Evolutionary conservation across 2,797 vertebrate species (phyloP).

Genomic region (Acrossocheilus fasciatus): DNA sequence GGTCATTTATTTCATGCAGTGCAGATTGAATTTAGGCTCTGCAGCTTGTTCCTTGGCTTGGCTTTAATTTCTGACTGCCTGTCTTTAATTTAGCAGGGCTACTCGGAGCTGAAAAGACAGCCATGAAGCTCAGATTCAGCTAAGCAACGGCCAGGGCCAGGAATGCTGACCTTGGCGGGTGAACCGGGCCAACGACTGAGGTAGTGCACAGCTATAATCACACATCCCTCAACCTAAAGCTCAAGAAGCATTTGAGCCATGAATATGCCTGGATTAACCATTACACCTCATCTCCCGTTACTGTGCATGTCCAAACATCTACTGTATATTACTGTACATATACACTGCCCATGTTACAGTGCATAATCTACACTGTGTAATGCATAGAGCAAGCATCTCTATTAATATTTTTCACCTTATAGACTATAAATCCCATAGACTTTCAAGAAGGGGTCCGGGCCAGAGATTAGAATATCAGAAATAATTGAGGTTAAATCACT

Average conservation of each 20-base stretch:
- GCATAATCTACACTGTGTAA: background rate
- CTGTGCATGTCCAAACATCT: background rate
- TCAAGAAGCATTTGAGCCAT: background rate
- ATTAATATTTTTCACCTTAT: background rate
- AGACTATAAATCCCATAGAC: too few species aligned
- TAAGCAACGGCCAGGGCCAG: slow-evolving; percentile 73
- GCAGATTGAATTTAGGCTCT: slow-evolving; percentile 51
- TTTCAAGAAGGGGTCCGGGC: background rate
- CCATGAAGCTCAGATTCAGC: slow-evolving; percentile 74
- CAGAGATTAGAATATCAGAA: background rate
- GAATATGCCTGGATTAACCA: slow-evolving; percentile 6
- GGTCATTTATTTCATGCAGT: slow-evolving; percentile 46
- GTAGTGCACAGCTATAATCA: slow-evolving; percentile 44
- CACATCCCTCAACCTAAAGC: slow-evolving; percentile 43
- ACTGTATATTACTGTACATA: background rate
- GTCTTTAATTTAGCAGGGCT: slow-evolving; percentile 55
- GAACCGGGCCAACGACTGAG: slow-evolving; percentile 41
- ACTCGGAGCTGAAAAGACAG: slow-evolving; percentile 68
- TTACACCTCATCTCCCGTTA: slow-evolving; percentile 4
- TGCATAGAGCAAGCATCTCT: background rate
- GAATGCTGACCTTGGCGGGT: slow-evolving; percentile 80
- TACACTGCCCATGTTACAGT: background rate
- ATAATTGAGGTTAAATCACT: background rate
- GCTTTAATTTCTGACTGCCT: slow-evolving; percentile 58
- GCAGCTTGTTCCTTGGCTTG: slow-evolving; percentile 55